Evolutionary conservation across 2,113 vertebrate genomes (phyloP), one percentile per base, ranked within the genome.

Genomic region (Gymnogyps californianus): DNA sequence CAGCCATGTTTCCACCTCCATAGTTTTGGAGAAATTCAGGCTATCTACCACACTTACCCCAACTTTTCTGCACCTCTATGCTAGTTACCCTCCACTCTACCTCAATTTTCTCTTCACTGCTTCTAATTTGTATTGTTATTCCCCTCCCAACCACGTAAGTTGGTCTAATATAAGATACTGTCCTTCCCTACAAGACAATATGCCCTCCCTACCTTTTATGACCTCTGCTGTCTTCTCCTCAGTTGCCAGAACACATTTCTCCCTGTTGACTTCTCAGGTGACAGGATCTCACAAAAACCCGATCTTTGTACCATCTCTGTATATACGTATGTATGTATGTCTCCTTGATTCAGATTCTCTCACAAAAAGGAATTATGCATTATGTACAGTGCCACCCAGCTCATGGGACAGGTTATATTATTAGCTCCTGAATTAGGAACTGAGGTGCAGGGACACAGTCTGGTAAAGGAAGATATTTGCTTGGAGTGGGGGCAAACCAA

Each of bases 261-360:
- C 26, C 38, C 57, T 26, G 18, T 20, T 62, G 26, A 32, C 16
- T 62, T 70, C 57, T 38, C 25, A n/a, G 28, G 16, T 34, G 74
- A 40, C 12, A 38, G 13, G 28, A 15, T 13, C 46, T 65, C 72
- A 25, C 54, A 44, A 36, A 44, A 7, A 3, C 11, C 24, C 54
- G 17, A 10, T 20, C 42, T 74, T 13, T 46, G 47, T 34, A 15
- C n/a, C 59, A 32, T 13, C 58, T 11, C 38, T 26, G 55, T 11
- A 11, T 15, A 34, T 8, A 17, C 4, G 1, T 13, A 32, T 1
- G 2, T 13, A 58, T 1, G 8, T 14, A 9, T 2, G 22, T 28
- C 38, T 76, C 66, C 52, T 28, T 7, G 11, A 20, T 10, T 1
- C 55, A 65, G 70, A 52, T 47, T 18, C 64, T 74, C 83, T 66